Percentiles rank a stretch among this genome's conserved stretches.
Conservation (phyloP, 2,888 invertebrate genomes). For the Orgyia antiqua region DNA sequence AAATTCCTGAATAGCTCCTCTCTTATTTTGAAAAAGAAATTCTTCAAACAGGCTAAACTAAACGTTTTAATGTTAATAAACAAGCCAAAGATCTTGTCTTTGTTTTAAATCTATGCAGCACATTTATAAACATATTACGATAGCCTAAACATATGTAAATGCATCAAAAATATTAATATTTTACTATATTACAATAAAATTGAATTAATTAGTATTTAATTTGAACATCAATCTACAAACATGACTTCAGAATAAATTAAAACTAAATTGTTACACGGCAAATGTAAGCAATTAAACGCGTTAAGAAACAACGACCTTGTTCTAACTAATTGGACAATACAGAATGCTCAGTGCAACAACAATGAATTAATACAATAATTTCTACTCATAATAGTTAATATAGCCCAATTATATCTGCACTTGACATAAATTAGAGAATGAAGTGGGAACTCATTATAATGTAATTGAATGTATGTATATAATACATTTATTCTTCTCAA, state of each 20-base stretch:
- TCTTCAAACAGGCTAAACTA: no score
- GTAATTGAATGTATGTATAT: slow-evolving; percentile 24
- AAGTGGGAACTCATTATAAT: slow-evolving; percentile 61
- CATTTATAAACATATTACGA: no score
- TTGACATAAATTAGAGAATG: slow-evolving; percentile 58
- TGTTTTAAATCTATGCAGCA: no score
- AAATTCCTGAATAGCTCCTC: no score
- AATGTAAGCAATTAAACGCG: slow-evolving; percentile 41
- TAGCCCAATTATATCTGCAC: slow-evolving; percentile 53
- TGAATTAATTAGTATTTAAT: no score
- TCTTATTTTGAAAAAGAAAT: no score
- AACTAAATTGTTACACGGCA: slow-evolving; percentile 36
- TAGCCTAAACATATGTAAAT: no score
- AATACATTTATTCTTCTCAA: slow-evolving; percentile 27
- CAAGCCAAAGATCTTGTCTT: no score
- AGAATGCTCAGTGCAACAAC: slow-evolving; percentile 38
- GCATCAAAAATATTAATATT: no score
- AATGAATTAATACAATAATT: slow-evolving; percentile 48
- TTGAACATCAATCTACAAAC: slow-evolving; percentile 31
- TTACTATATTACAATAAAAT: no score
- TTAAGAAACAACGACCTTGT: slow-evolving; percentile 54
- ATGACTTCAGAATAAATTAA: slow-evolving; percentile 28
- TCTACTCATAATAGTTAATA: slow-evolving; percentile 47
- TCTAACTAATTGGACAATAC: slow-evolving; percentile 47
- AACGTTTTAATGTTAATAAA: no score